Evolutionary conservation across 2,888 invertebrate species (phyloP).

Genomic region (Branchellion lobata): DNA sequence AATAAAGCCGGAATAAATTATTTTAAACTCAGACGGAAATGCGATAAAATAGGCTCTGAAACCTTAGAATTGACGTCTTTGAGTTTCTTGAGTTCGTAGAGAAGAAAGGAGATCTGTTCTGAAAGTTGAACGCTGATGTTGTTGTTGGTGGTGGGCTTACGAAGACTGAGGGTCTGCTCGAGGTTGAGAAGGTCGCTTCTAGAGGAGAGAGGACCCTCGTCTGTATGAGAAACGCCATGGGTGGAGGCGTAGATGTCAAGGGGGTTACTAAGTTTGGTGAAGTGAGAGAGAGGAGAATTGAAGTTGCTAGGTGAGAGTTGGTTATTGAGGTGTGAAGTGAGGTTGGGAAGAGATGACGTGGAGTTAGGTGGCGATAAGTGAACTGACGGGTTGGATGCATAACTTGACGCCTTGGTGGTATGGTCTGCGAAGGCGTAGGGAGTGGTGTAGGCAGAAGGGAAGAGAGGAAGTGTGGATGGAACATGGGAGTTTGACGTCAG

Average conservation of each 20-base stretch:
- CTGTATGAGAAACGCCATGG: background rate
- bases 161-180: conserved; percentile 22
- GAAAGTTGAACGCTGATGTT: conserved; percentile 29
- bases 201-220: background rate
- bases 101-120: conserved; percentile 34
- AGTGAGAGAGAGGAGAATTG: too few relatives aligned
- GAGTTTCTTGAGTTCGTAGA: conserved; percentile 27
- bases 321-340: background rate
- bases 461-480: background rate
- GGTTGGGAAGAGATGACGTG: too few relatives aligned
- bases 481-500: background rate
- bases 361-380: too few relatives aligned
- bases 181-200: background rate
- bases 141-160: background rate
- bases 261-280: too few relatives aligned
- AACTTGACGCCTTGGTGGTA: background rate
- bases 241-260: too few relatives aligned
- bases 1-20: too few relatives aligned
- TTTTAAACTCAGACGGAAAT: too few relatives aligned
- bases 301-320: background rate
- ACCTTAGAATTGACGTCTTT: conserved; percentile 34
- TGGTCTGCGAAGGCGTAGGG: background rate
- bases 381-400: too few relatives aligned
- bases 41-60: too few relatives aligned
- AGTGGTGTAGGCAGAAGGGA: background rate